phyloP scores from a whole-genome alignment of 23 tunicate species.

The Corella eumyota region DNA sequence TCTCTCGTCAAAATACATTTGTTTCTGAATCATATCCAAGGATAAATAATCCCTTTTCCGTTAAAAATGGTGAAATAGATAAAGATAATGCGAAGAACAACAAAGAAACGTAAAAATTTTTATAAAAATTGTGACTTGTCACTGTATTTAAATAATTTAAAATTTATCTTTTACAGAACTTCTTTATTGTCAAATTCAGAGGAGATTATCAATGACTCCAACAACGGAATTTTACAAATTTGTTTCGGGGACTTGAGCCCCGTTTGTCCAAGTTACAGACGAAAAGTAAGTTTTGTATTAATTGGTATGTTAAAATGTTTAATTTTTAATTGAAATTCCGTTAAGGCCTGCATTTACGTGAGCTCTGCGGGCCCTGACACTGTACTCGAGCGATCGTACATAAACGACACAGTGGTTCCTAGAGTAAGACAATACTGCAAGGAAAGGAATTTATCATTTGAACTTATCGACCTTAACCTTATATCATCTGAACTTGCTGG shows the following conservation, averaged over 20 bases:
- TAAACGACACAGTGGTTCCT: conserved; percentile 2
- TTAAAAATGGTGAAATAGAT: not conserved
- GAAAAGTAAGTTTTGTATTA: too few relatives aligned
- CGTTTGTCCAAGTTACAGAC: too few relatives aligned
- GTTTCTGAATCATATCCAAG: conserved; percentile 4
- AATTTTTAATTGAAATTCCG: too few relatives aligned
- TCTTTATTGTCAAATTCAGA: too few relatives aligned
- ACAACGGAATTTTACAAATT: too few relatives aligned
- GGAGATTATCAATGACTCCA: too few relatives aligned
- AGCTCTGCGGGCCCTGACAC: conserved; percentile 28
- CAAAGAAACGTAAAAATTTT: too few relatives aligned
- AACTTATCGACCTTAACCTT: conserved; percentile 16
- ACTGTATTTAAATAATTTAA: too few relatives aligned
- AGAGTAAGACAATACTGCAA: conserved; percentile 25
- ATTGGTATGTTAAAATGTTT: too few relatives aligned
- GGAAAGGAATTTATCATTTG: conserved; percentile 24
- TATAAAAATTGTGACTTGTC: too few relatives aligned
- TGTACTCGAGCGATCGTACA: conserved; percentile 4
- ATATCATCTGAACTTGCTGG: conserved; percentile 9
- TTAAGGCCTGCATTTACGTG: conserved; percentile 27
- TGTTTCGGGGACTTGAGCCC: too few relatives aligned
- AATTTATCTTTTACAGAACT: too few relatives aligned
- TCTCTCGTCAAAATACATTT: conserved; percentile 14
- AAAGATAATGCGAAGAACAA: not conserved
- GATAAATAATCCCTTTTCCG: not conserved